Conservation (phyloP, 2,113 vertebrate species). For the Mugil cephalus region DNA sequence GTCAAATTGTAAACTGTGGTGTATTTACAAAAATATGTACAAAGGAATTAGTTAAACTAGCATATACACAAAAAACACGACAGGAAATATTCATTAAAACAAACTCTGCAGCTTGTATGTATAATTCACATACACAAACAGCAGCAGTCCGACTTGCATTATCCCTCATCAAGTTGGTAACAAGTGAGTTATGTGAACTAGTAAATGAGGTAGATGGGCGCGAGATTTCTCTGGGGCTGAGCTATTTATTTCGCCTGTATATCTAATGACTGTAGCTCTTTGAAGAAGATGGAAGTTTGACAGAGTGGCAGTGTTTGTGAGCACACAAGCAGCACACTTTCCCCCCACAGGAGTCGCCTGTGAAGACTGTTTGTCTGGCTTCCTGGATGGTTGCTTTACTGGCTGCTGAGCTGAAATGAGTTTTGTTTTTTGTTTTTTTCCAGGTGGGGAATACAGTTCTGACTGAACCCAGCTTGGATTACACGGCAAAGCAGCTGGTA, state of each 20-base stretch:
- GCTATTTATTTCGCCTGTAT: conserved; percentile 77
- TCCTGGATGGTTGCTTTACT: conserved; percentile 31
- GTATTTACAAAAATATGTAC: background rate
- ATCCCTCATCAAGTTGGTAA: conserved; percentile 35
- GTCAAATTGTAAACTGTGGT: too few species aligned
- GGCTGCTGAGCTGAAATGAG: conserved; percentile 47
- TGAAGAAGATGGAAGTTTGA: conserved; percentile 81
- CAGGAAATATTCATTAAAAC: conserved; percentile 6
- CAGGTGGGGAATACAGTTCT: conserved; percentile 29
- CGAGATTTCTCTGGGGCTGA: conserved; percentile 68
- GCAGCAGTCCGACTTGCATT: conserved; percentile 16
- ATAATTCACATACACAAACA: conserved; percentile 11
- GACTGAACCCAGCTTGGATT: conserved; percentile 56
- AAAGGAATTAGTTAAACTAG: too few species aligned
- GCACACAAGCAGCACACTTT: conserved; percentile 53
- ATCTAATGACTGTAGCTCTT: conserved; percentile 78
- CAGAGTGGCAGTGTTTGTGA: conserved; percentile 69
- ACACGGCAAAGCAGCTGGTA: conserved; percentile 42
- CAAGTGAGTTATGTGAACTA: conserved; percentile 60
- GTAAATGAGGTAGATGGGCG: conserved; percentile 71
- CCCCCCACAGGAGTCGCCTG: conserved; percentile 62
- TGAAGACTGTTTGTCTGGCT: conserved; percentile 39
- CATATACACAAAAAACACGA: too few species aligned
- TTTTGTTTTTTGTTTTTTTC: conserved; percentile 20
- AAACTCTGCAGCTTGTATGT: conserved; percentile 21